A percentile compares a stretch with the other conserved stretches of the same genome.
These are phyloP conservation scores for Epizoanthus rinbou DNA, from an alignment of 92 coral and sea anemone species.

Conservation along the genomic window DNA sequence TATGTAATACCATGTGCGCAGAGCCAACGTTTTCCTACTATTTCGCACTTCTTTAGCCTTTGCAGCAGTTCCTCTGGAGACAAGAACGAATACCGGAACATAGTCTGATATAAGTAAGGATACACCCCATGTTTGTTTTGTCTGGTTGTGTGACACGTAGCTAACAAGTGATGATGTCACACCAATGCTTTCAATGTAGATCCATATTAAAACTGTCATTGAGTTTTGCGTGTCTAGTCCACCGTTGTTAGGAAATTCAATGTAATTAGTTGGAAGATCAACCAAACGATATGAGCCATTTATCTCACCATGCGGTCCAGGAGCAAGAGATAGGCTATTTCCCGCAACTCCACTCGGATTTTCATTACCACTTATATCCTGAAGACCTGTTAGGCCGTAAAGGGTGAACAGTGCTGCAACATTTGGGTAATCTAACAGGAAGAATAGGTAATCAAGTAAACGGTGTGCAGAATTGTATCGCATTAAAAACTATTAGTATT, in stretches of 20 bases:
- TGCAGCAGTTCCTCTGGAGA: neutral
- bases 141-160: constrained; percentile 12
- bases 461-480: neutral
- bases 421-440: constrained; percentile 23
- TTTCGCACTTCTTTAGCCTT: neutral
- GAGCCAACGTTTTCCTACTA: neutral
- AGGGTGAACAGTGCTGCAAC: constrained; percentile 46
- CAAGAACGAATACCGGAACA: neutral
- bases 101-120: neutral
- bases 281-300: constrained; percentile 29
- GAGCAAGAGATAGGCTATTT: constrained; percentile 26
- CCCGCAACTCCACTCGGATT: constrained; percentile 24
- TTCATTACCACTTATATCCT: constrained; percentile 42
- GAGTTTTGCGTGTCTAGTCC: constrained; percentile 39
- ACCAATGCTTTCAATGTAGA: constrained; percentile 28
- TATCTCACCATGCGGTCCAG: constrained; percentile 39
- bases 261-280: constrained; percentile 6
- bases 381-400: constrained; percentile 27
- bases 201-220: constrained; percentile 37
- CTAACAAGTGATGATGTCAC: constrained; percentile 24
- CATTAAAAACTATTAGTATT: neutral
- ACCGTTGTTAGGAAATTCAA: constrained; percentile 49
- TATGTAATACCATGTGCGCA: constrained; percentile 42
- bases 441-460: neutral
- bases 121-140: constrained; percentile 15